Percentiles rank a stretch among this genome's conserved stretches.
These are phyloP conservation scores for Meteorus cinctellus DNA, from an alignment of 2,888 invertebrate species.

Conservation along the genomic window DNA sequence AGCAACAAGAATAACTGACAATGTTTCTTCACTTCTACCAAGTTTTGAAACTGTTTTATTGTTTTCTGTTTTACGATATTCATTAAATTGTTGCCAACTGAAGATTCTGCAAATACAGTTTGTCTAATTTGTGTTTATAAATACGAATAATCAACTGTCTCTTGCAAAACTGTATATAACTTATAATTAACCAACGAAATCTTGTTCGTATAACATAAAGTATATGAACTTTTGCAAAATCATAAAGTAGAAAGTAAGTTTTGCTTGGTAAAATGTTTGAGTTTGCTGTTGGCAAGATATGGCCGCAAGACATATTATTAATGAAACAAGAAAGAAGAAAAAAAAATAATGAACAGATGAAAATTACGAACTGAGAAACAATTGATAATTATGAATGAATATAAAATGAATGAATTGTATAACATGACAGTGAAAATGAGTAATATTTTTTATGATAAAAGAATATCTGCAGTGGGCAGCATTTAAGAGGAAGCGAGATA, in stretches of 20 bases:
- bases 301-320: neutral
- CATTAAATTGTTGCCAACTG: neutral
- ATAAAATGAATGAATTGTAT: neutral
- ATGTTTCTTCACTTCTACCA: neutral
- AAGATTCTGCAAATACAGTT: neutral
- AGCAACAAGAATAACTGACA: neutral
- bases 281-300: neutral
- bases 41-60: neutral
- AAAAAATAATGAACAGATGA: neutral
- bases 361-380: neutral
- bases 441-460: slow-evolving; percentile 3
- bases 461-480: neutral
- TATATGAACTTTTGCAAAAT: slow-evolving; percentile 21
- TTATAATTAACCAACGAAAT: slow-evolving; percentile 24
- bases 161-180: slow-evolving; percentile 5
- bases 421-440: neutral
- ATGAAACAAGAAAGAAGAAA: neutral
- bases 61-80: neutral
- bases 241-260: slow-evolving; percentile 12
- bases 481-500: neutral
- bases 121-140: neutral
- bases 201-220: slow-evolving; percentile 3
- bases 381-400: neutral
- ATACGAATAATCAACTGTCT: neutral
- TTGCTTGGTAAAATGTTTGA: slow-evolving; percentile 15